These are phyloP conservation scores for Amblyopsis hoosieri DNA, from an alignment of 2,797 vertebrate species.

Conservation along the genomic window DNA sequence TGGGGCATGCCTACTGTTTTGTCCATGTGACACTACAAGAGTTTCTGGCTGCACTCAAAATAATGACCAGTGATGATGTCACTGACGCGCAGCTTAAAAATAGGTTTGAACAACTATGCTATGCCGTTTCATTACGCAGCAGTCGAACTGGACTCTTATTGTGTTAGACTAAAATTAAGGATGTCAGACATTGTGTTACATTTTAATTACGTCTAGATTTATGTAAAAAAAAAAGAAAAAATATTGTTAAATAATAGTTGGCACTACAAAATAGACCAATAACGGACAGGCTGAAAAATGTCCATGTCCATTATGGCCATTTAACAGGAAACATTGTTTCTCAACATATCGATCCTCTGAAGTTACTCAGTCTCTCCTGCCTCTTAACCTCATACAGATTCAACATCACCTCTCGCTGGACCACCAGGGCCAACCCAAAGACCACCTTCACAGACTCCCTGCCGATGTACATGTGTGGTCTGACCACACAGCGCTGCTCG, in stretches of 20 bases:
- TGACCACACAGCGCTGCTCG: slow-evolving; percentile 78
- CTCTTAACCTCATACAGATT: slow-evolving; percentile 57
- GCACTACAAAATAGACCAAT: not conserved
- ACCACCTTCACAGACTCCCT: slow-evolving; percentile 80
- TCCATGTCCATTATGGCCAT: no score
- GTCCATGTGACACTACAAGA: slow-evolving; percentile 88
- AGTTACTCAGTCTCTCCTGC: not conserved
- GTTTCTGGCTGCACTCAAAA: slow-evolving; percentile 85
- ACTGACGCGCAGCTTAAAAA: slow-evolving; percentile 65
- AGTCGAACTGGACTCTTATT: not conserved
- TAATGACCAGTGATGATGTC: slow-evolving; percentile 80
- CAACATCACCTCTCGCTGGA: slow-evolving; percentile 87
- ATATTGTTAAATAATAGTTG: not conserved
- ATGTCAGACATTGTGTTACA: no score
- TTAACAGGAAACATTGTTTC: not conserved
- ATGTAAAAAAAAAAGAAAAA: no score
- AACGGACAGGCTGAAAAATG: no score
- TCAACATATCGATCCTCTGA: not conserved
- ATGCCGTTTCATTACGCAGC: not conserved
- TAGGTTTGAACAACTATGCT: slow-evolving; percentile 47
- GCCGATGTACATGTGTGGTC: slow-evolving; percentile 84
- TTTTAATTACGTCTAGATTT: no score
- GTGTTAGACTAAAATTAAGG: not conserved
- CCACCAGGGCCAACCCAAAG: slow-evolving; percentile 76
- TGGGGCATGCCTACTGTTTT: slow-evolving; percentile 79